Evolutionary conservation across 2,797 vertebrate genomes (phyloP).

Genomic region (Tadarida brasiliensis): DNA sequence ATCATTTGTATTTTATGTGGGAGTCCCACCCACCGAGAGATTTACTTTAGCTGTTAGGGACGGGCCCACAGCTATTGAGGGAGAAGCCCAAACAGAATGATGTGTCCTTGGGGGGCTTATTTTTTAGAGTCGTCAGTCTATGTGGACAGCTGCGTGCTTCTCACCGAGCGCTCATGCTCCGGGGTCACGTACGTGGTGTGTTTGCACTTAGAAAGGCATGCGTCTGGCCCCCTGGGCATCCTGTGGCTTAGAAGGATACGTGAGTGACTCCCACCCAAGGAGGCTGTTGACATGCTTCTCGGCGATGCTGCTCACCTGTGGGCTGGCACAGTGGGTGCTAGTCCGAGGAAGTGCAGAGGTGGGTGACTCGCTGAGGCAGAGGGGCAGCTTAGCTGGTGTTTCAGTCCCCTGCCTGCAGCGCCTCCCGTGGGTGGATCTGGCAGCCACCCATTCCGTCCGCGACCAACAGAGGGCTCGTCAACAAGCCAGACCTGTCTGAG

Average conservation of each 20-base stretch:
- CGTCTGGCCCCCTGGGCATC: background rate
- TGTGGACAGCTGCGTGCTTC: background rate
- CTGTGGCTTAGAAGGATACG: background rate
- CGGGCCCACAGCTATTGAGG: constrained; percentile 49
- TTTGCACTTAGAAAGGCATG: background rate
- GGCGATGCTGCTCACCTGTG: background rate
- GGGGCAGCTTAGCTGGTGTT: background rate
- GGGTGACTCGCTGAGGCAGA: background rate
- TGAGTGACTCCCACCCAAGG: background rate
- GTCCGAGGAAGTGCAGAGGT: background rate
- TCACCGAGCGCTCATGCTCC: background rate
- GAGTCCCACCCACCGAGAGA: constrained; percentile 57
- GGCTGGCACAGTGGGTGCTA: background rate
- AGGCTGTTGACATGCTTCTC: background rate
- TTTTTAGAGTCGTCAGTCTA: background rate
- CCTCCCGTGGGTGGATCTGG: background rate
- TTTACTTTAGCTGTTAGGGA: constrained; percentile 9
- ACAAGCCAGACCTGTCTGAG: background rate
- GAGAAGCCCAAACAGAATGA: background rate
- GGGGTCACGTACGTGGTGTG: background rate
- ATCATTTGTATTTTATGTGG: constrained; percentile 64
- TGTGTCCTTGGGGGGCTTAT: background rate
- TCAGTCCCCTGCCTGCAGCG: background rate
- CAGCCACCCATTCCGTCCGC: background rate
- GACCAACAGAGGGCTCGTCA: background rate